Conservation (phyloP, 2,113 vertebrate genomes). For the Ceyx margarethae region DNA sequence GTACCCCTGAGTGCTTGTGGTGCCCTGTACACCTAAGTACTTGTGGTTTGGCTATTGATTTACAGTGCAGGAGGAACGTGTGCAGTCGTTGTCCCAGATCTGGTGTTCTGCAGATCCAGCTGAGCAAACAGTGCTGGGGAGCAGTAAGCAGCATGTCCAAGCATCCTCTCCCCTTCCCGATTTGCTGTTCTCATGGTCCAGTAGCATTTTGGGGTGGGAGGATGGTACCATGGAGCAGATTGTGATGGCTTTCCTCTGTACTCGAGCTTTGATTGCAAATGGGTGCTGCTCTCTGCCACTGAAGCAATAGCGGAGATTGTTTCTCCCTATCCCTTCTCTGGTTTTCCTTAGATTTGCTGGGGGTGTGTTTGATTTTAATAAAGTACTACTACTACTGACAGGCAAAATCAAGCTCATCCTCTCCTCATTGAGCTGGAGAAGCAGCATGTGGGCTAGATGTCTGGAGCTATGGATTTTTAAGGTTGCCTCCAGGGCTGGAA, state of each 20-base stretch:
- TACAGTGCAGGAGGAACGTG: rapidly evolving
- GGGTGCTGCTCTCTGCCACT: neutral
- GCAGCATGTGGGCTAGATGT: neutral
- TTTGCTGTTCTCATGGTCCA: neutral
- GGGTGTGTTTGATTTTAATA: neutral
- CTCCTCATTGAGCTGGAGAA: neutral
- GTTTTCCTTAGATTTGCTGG: neutral
- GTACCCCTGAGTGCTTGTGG: neutral
- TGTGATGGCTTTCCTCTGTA: neutral
- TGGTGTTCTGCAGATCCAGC: neutral
- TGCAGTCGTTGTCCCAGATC: neutral
- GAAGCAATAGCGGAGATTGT: neutral
- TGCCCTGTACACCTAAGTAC: neutral
- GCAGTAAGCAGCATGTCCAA: rapidly evolving
- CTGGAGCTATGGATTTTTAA: neutral
- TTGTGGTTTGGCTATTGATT: neutral
- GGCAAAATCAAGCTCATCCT: neutral
- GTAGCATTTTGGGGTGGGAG: neutral
- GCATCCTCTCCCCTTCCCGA: neutral
- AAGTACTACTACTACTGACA: neutral
- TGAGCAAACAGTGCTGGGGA: neutral
- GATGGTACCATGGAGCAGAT: neutral
- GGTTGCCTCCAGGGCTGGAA: neutral
- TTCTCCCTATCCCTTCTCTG: neutral
- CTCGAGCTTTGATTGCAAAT: neutral